These are phyloP conservation scores for Eucidaris tribuloides DNA, from an alignment of 35 echinoderm and acorn worm species.

Conservation along the genomic window DNA sequence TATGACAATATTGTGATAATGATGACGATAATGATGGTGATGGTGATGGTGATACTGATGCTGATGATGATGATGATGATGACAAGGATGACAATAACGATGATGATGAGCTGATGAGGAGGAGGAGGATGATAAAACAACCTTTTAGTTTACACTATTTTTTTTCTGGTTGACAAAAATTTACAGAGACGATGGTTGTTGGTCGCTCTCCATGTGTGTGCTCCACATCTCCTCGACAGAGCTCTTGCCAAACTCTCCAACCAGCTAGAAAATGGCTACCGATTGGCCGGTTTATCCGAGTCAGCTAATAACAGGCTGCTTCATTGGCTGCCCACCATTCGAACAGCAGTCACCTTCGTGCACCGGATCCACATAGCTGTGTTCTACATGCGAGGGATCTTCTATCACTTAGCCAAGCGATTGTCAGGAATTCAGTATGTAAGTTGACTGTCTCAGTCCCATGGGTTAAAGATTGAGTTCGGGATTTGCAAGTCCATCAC, in stretches of 20 bases:
- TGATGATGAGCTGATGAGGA: too few species aligned
- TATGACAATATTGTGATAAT: too few species aligned
- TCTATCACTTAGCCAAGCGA: slow-evolving; percentile 91
- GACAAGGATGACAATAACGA: too few species aligned
- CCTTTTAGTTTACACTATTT: neutral
- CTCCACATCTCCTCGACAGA: slow-evolving; percentile 87
- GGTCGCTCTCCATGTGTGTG: slow-evolving; percentile 54
- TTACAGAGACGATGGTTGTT: slow-evolving; percentile 59
- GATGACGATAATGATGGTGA: too few species aligned
- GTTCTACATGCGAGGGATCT: slow-evolving; percentile 72
- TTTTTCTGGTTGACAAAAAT: neutral
- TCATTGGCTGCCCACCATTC: slow-evolving; percentile 50
- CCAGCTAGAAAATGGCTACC: slow-evolving; percentile 40
- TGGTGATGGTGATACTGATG: too few species aligned
- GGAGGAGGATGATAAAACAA: too few species aligned
- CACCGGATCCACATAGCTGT: slow-evolving; percentile 80
- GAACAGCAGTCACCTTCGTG: slow-evolving; percentile 38
- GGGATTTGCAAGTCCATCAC: too few species aligned
- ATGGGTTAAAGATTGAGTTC: too few species aligned
- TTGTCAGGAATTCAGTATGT: slow-evolving; percentile 86
- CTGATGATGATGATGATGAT: too few species aligned
- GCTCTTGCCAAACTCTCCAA: slow-evolving; percentile 32
- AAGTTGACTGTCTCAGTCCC: too few species aligned
- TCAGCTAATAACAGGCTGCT: slow-evolving; percentile 19
- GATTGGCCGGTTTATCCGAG: slow-evolving; percentile 6